These are phyloP conservation scores for Arrhopalites spinosus DNA, from an alignment of 2,888 invertebrate genomes.

Conservation along the genomic window DNA sequence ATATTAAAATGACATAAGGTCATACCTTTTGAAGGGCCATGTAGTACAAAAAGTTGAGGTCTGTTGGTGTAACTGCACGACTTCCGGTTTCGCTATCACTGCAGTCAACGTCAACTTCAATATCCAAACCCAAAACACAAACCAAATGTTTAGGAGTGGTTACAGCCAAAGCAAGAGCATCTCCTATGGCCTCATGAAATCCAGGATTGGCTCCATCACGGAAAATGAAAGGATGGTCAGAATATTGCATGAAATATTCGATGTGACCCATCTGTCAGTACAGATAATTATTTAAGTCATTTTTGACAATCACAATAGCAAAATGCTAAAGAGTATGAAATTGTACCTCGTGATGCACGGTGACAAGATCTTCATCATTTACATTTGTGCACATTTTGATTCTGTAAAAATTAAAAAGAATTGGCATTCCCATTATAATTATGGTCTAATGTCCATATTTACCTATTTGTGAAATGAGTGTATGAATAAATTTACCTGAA, in stretches of 20 bases:
- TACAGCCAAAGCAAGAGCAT: conserved; percentile 57
- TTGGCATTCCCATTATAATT: not conserved
- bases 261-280: conserved; percentile 71
- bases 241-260: conserved; percentile 76
- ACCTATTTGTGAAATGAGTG: not conserved
- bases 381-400: conserved; percentile 73
- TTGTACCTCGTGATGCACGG: conserved; percentile 66
- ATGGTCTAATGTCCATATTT: too few species aligned
- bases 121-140: conserved; percentile 26
- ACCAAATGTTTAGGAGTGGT: conserved; percentile 47
- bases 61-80: conserved; percentile 19
- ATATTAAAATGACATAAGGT: too few species aligned
- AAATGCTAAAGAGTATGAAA: not conserved
- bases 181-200: conserved; percentile 58
- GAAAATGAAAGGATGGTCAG: conserved; percentile 66
- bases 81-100: not conserved
- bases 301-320: not conserved
- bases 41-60: conserved; percentile 57
- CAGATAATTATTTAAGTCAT: not conserved
- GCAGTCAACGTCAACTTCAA: conserved; percentile 10
- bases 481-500: conserved; percentile 22
- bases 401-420: conserved; percentile 15
- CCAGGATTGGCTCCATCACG: conserved; percentile 42
- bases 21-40: conserved; percentile 57
- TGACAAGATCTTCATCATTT: conserved; percentile 67